Base-by-base conservation (phyloP, 2,888 invertebrate genomes). In the Catocala nupta region DNA sequence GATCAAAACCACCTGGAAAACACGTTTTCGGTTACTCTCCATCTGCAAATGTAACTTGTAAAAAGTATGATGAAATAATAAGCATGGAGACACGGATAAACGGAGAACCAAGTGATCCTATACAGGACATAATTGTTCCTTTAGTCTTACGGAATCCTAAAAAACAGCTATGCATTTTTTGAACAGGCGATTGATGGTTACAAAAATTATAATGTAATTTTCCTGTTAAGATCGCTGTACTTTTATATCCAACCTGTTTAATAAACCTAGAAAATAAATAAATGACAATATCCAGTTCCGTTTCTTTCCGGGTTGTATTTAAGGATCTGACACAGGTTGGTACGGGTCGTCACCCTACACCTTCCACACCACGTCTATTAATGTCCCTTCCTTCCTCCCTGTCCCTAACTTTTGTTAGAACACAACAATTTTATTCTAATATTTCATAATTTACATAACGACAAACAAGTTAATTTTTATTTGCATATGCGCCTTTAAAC, bases 291-390 rank as follows among this genome's bases (percentile, higher is more conserved):
- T 54, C 8, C 33, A 45, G 33, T 10, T 42, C 10, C 42, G 54
- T 52, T 53, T 36, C 48, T 48, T 70, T 77, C 68, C 68, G 70
- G 73, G 58, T 69, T 58, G 60, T 65, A 57, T 62, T 72, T 68
- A 68, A 76, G 75, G 79, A 70, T 76, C 77, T 70, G 80, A 70
- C 77, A 82, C 84, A 55, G 83, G 74, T 71, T 85, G 85, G 85
- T 83, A 85, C 85, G 81, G 77, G 65, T 68, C 73, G 75, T 67
- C 76, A 66, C 77, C 76, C 74, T 70, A 65, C 75, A 75, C 76
- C 73, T 77, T 60, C 61, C 45, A 10, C 63, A 25, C 56, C 62
- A 61, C 51, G 56, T 45, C 55, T 73, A 73, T 76, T 75, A 80
- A 73, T 82, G 72, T 75, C 70, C 58, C n/a, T n/a, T n/a, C n/a